phyloP scores from a whole-genome alignment of 2,797 vertebrate species.

The Fringilla coelebs region DNA sequence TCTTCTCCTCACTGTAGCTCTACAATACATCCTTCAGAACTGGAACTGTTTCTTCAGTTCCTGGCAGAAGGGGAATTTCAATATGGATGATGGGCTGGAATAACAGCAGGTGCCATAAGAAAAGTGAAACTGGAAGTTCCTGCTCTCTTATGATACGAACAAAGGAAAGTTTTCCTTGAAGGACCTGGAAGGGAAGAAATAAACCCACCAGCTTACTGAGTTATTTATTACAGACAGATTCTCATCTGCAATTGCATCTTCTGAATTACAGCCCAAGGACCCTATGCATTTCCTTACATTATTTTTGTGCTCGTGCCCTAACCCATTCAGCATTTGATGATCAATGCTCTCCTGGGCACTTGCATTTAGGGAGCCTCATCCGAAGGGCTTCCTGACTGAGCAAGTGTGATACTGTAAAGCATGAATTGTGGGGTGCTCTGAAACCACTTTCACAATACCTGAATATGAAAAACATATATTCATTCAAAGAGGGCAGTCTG shows the following conservation, averaged over 20 bases:
- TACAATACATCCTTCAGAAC: neutral
- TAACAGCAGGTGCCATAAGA: neutral
- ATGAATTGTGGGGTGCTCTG: neutral
- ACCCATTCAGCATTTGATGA: neutral
- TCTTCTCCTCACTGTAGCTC: neutral
- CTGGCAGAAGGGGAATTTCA: neutral
- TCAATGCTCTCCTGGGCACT: neutral
- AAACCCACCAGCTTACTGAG: neutral
- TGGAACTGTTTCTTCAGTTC: neutral
- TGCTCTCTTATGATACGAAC: neutral
- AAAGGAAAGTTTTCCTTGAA: neutral
- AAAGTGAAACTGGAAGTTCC: neutral
- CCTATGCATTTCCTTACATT: neutral
- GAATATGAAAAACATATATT: neutral
- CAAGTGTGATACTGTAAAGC: neutral
- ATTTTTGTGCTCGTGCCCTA: neutral
- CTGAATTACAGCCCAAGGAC: neutral
- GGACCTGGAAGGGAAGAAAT: neutral
- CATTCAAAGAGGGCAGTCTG: slow-evolving; percentile 2
- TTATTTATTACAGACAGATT: neutral
- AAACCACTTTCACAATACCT: neutral
- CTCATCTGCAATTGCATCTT: neutral
- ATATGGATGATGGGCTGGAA: neutral
- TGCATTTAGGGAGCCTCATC: neutral
- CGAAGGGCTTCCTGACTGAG: neutral